Evolutionary conservation across 2,797 vertebrate species (phyloP).

Genomic region (Hylomyscus alleni): DNA sequence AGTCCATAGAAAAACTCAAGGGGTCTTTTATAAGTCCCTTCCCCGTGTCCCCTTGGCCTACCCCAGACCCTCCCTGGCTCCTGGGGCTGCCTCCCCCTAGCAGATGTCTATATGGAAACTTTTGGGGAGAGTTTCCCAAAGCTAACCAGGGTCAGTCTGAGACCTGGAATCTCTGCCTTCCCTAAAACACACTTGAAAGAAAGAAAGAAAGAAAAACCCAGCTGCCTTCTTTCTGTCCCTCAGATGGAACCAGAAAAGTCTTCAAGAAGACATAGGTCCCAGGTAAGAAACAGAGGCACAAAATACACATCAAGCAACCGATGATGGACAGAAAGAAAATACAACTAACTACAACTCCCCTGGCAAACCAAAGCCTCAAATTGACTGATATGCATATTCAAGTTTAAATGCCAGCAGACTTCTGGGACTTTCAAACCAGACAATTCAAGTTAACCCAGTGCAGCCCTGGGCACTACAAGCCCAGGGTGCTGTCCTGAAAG

Average conservation of each 20-base stretch:
- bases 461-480: accelerated
- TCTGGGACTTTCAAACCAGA: not conserved
- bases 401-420: not conserved
- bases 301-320: not conserved
- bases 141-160: not conserved
- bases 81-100: not conserved
- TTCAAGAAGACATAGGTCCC: not conserved
- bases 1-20: not conserved
- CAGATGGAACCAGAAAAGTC: not conserved
- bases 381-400: too few relatives aligned
- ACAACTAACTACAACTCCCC: not conserved
- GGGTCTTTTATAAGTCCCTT: not conserved
- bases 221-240: not conserved
- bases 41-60: not conserved
- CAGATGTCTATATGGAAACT: too few relatives aligned
- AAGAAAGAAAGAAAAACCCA: not conserved
- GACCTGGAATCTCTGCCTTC: accelerated
- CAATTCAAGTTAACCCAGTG: not conserved
- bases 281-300: not conserved
- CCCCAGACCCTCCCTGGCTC: accelerated
- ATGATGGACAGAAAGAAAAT: too few relatives aligned
- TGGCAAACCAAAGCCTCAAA: not conserved
- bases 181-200: not conserved
- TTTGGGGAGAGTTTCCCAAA: not conserved
- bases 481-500: not conserved